Conservation (phyloP, 2,113 vertebrate genomes). For the Cavia aperea region DNA sequence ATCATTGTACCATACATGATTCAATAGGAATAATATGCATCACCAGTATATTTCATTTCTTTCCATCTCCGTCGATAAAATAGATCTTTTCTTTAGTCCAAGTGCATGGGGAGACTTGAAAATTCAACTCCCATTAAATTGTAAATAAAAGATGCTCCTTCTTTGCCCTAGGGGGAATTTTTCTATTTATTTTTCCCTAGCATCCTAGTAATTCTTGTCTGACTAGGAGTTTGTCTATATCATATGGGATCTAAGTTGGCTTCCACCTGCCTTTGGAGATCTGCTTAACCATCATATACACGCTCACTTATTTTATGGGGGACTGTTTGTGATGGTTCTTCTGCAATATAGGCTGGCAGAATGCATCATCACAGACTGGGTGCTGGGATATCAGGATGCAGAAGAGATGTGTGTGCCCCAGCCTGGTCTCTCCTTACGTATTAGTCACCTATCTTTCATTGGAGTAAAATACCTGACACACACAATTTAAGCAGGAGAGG, state of each 20-base stretch:
- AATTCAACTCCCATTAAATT: not conserved
- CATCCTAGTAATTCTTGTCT: not conserved
- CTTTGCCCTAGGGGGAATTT: not conserved
- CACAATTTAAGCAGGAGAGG: not conserved
- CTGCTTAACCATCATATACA: not conserved
- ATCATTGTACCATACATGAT: too few species aligned
- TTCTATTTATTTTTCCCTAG: not conserved
- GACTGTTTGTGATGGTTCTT: not conserved
- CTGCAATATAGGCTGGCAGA: not conserved
- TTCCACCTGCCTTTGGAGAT: not conserved
- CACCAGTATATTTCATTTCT: not conserved
- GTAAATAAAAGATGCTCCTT: not conserved
- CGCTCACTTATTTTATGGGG: too few species aligned
- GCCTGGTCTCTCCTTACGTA: too few species aligned
- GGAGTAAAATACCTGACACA: too few species aligned
- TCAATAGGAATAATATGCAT: accelerated
- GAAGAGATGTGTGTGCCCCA: not conserved
- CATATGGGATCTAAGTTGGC: not conserved
- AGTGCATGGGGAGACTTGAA: not conserved
- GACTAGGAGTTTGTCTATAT: not conserved
- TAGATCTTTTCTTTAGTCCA: not conserved
- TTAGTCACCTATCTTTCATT: not conserved
- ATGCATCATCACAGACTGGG: too few species aligned
- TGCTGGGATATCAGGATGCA: too few species aligned
- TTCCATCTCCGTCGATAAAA: not conserved